phyloP scores from a whole-genome alignment of 2,888 invertebrate genomes.

The Drosophila mercatorum region DNA sequence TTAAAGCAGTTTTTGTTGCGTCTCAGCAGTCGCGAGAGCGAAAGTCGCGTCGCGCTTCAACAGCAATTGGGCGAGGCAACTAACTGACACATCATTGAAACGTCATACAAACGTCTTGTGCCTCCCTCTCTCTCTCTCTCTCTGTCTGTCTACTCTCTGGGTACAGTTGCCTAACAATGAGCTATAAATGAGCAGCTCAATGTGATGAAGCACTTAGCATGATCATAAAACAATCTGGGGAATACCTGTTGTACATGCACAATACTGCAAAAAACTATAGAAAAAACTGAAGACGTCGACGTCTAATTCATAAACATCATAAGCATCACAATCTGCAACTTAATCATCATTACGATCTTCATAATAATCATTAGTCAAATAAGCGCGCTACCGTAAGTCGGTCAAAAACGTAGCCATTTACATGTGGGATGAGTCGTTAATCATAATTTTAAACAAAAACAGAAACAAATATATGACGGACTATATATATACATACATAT shows the following conservation, averaged over 20 bases:
- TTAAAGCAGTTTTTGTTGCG: conserved; percentile 24
- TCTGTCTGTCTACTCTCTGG: background rate
- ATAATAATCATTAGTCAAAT: conserved; percentile 22
- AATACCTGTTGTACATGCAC: conserved; percentile 34
- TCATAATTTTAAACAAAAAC: conserved; percentile 42
- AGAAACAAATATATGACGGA: background rate
- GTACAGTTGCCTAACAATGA: conserved; percentile 44
- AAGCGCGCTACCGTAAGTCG: conserved; percentile 44
- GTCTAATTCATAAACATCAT: conserved; percentile 17
- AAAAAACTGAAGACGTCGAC: background rate
- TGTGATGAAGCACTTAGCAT: conserved; percentile 60
- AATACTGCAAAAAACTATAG: background rate
- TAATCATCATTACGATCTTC: conserved; percentile 7
- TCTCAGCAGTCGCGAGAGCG: conserved; percentile 19
- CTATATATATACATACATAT: background rate
- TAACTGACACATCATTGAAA: conserved; percentile 49
- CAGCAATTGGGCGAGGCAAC: conserved; percentile 42
- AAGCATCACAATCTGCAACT: conserved; percentile 12
- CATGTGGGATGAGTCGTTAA: conserved; percentile 44
- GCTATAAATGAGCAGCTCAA: conserved; percentile 41
- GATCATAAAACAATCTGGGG: conserved; percentile 43
- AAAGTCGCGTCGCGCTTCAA: conserved; percentile 37
- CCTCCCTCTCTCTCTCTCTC: background rate
- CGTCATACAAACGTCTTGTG: conserved; percentile 9
- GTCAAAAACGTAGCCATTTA: conserved; percentile 43